These are phyloP conservation scores for Drosophila dives DNA, from an alignment of 2,888 invertebrate species.

Conservation along the genomic window DNA sequence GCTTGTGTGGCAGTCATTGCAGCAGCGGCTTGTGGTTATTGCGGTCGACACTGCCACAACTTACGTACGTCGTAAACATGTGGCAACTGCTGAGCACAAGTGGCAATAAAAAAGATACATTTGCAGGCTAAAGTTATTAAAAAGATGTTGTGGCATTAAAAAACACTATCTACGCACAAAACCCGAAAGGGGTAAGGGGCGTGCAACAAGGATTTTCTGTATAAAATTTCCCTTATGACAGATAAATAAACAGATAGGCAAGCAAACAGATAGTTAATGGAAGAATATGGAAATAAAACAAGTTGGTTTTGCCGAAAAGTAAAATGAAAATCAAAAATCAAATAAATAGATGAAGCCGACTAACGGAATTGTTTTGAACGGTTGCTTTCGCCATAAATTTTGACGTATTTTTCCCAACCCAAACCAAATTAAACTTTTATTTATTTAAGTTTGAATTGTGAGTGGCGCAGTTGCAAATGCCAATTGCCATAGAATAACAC, in stretches of 20 bases:
- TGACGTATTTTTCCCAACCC: slow-evolving; percentile 69
- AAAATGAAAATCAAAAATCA: slow-evolving; percentile 55
- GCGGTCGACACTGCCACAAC: slow-evolving; percentile 31
- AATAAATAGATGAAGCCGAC: slow-evolving; percentile 58
- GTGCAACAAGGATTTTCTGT: slow-evolving; percentile 38
- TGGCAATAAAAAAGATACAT: slow-evolving; percentile 29
- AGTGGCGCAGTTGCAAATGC: slow-evolving; percentile 26
- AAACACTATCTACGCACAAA: slow-evolving; percentile 23
- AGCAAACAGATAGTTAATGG: slow-evolving; percentile 21
- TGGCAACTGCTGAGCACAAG: slow-evolving; percentile 15
- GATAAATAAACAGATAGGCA: slow-evolving; percentile 46
- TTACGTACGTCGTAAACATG: slow-evolving; percentile 53
- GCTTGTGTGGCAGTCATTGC: background rate
- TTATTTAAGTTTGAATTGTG: slow-evolving; percentile 40
- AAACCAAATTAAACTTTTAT: slow-evolving; percentile 23
- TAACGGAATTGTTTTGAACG: slow-evolving; percentile 39
- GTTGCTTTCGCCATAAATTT: slow-evolving; percentile 51
- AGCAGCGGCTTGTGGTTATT: slow-evolving; percentile 32
- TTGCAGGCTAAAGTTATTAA: slow-evolving; percentile 20
- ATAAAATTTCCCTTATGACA: slow-evolving; percentile 71
- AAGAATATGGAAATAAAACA: slow-evolving; percentile 40
- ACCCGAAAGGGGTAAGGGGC: slow-evolving; percentile 10
- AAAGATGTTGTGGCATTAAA: slow-evolving; percentile 36
- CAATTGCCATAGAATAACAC: slow-evolving; percentile 33
- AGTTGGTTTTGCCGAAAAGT: slow-evolving; percentile 35